Conservation (phyloP, 2,888 invertebrate species). For the Melanargia galathea region DNA sequence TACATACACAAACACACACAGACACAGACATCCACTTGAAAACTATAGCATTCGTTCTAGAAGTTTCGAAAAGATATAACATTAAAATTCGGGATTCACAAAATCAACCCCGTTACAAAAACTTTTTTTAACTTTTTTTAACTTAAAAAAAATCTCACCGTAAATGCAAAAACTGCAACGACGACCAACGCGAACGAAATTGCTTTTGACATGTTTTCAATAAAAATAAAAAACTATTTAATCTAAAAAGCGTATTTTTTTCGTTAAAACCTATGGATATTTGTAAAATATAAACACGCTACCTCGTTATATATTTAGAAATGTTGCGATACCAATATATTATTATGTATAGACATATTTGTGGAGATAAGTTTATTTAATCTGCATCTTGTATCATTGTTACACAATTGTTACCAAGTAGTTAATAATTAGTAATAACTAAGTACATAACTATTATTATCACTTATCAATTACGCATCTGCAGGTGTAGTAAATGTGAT, state of each 20-base stretch:
- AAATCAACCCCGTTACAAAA: too few relatives aligned
- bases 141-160: conserved; percentile 51
- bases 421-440: not conserved
- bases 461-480: too few relatives aligned
- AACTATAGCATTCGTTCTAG: too few relatives aligned
- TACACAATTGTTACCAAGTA: conserved; percentile 12
- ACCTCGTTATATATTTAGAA: conserved; percentile 10
- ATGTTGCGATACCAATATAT: conserved; percentile 3
- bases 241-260: conserved; percentile 7
- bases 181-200: conserved; percentile 39
- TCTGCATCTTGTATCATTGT: not conserved
- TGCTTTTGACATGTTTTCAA: conserved; percentile 46
- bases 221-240: not conserved
- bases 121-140: too few relatives aligned
- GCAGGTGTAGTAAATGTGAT: not conserved
- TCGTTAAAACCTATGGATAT: conserved; percentile 4
- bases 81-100: too few relatives aligned
- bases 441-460: not conserved
- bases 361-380: conserved; percentile 3
- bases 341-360: not conserved
- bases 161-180: conserved; percentile 48
- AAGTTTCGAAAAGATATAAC: too few relatives aligned
- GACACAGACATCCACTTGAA: too few relatives aligned
- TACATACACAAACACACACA: too few relatives aligned
- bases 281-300: not conserved